Conservation (phyloP, 1,140 invertebrate genomes). For the Caenorhabditis inopinata region DNA sequence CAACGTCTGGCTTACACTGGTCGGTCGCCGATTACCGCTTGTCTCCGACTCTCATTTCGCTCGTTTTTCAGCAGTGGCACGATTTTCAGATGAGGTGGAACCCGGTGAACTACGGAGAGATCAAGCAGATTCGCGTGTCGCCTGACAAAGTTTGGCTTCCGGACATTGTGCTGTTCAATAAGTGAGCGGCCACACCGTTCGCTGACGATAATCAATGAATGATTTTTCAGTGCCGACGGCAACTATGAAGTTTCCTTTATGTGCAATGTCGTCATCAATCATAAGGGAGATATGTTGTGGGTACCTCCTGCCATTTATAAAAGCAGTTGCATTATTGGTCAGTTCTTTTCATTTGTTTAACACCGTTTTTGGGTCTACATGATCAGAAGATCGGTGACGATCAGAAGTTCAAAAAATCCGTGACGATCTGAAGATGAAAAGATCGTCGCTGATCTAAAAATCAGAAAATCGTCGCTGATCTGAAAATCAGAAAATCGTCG, state of each 20-base stretch:
- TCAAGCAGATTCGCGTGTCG: conserved; percentile 86
- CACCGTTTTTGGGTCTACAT: too few relatives aligned
- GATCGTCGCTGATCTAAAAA: too few relatives aligned
- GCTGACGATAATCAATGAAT: too few relatives aligned
- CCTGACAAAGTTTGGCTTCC: conserved; percentile 99
- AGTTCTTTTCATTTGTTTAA: conserved; percentile 72
- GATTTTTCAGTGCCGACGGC: conserved; percentile 84
- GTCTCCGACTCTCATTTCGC: too few relatives aligned
- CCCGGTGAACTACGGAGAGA: conserved; percentile 94
- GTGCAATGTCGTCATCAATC: conserved; percentile 89
- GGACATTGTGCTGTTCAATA: conserved; percentile 98
- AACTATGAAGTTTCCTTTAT: conserved; percentile 95
- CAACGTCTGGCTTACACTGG: conserved; percentile 64
- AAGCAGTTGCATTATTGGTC: conserved; percentile 97
- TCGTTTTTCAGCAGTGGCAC: conserved; percentile 77
- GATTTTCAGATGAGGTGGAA: conserved; percentile 98
- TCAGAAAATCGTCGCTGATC: too few relatives aligned
- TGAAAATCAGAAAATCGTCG: too few relatives aligned
- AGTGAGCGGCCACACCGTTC: too few relatives aligned
- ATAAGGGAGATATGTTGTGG: conserved; percentile 80
- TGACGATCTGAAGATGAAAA: too few relatives aligned
- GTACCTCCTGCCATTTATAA: conserved; percentile 98
- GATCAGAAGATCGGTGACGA: too few relatives aligned
- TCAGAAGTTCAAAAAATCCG: too few relatives aligned
- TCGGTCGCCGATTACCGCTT: too few relatives aligned